phyloP scores from a whole-genome alignment of 2,888 invertebrate species.

The Drosophila antonietae region DNA sequence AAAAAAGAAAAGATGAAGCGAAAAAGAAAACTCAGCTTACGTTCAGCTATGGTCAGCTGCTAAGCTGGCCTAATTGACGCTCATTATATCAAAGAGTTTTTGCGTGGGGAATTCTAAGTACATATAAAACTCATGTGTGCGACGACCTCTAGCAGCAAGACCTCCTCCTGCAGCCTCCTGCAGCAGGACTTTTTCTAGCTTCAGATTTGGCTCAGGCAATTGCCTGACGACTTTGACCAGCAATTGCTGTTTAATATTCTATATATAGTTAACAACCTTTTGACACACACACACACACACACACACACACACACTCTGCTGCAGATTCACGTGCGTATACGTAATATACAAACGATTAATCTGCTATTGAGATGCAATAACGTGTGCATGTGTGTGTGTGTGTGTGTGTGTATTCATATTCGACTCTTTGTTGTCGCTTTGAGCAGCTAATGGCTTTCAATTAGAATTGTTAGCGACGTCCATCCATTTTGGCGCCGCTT shows the following conservation, averaged over 20 bases:
- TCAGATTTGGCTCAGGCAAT: constrained; percentile 11
- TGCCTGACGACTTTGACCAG: not conserved
- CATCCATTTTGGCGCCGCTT: constrained; percentile 19
- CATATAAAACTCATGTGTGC: constrained; percentile 61
- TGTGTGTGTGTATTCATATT: not conserved
- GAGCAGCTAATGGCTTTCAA: constrained; percentile 48
- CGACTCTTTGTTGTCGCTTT: not conserved
- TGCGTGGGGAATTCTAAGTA: constrained; percentile 72
- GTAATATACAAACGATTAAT: constrained; percentile 44
- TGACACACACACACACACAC: not conserved
- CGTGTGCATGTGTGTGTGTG: not conserved
- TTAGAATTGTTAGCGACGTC: constrained; percentile 36
- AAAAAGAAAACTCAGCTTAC: constrained; percentile 12
- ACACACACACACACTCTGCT: not conserved
- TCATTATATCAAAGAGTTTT: constrained; percentile 77
- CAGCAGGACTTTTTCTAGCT: not conserved
- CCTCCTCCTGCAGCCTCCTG: not conserved
- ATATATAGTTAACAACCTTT: constrained; percentile 10
- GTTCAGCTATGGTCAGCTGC: constrained; percentile 21
- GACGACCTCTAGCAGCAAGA: not conserved
- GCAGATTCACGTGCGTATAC: constrained; percentile 19
- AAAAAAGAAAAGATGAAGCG: not conserved
- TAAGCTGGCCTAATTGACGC: constrained; percentile 72
- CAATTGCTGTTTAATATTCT: constrained; percentile 19
- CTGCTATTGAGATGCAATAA: constrained; percentile 27